These are phyloP conservation scores for Phaetusa simplex DNA, from an alignment of 2,113 vertebrate genomes.

Conservation along the genomic window DNA sequence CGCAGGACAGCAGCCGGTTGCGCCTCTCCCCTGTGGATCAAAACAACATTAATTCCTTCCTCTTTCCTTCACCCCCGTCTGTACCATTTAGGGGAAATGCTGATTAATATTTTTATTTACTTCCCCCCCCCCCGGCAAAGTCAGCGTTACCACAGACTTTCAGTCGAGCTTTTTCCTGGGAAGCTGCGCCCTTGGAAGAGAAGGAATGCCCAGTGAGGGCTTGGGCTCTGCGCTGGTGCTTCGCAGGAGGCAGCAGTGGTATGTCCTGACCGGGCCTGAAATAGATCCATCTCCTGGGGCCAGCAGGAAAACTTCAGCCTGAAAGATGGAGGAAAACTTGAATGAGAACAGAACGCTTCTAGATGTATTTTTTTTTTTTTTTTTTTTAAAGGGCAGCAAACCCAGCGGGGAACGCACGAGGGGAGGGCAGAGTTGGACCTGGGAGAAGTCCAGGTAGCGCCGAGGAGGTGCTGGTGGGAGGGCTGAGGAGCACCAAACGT, in stretches of 20 bases:
- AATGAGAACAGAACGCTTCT: not conserved
- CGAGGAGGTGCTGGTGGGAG: fast-evolving
- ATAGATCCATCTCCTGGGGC: not conserved
- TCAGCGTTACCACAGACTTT: not conserved
- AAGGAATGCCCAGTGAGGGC: not conserved
- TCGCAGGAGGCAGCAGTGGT: fast-evolving
- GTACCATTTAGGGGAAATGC: not conserved
- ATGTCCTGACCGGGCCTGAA: not conserved
- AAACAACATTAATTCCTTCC: not conserved
- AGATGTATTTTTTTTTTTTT: not conserved
- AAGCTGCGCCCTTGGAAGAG: not conserved
- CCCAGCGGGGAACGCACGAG: fast-evolving
- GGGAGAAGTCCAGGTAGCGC: not conserved
- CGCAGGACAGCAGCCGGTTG: not conserved
- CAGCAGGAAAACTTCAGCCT: not conserved
- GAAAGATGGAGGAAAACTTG: not conserved
- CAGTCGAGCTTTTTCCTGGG: not conserved
- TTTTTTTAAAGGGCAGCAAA: not conserved
- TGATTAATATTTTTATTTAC: not conserved
- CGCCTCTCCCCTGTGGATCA: fast-evolving
- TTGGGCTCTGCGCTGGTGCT: not conserved
- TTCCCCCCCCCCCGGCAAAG: not conserved
- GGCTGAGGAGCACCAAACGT: not conserved
- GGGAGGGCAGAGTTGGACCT: fast-evolving
- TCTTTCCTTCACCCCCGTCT: not conserved